Evolutionary conservation across 2,113 vertebrate genomes (phyloP).

Genomic region (Castor canadensis): DNA sequence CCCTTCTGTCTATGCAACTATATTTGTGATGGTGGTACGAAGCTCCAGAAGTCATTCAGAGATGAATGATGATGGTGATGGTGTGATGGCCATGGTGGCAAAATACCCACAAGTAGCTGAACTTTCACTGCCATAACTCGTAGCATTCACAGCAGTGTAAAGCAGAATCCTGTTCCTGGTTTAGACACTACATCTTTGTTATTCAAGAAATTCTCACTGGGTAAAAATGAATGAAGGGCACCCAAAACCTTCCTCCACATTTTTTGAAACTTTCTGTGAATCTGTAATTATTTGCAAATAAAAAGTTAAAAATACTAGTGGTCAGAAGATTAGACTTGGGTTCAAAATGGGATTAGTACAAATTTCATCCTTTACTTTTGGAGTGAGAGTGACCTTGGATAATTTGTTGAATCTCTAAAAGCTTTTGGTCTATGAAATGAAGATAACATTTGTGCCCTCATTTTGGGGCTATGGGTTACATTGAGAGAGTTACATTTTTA

Average conservation of each 20-base stretch:
- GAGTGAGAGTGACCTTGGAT: not conserved
- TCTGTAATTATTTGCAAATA: not conserved
- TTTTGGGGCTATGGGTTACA: too few relatives aligned
- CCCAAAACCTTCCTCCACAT: not conserved
- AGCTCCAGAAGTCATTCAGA: not conserved
- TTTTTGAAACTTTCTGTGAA: not conserved
- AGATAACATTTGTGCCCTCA: not conserved
- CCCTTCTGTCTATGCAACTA: not conserved
- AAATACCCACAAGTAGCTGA: not conserved
- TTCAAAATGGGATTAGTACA: not conserved
- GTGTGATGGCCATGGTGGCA: rapidly evolving
- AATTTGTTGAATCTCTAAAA: not conserved
- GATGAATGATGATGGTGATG: rapidly evolving
- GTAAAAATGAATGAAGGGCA: not conserved
- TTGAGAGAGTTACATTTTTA: not conserved
- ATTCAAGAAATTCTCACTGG: not conserved
- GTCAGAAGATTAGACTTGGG: not conserved
- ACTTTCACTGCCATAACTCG: rapidly evolving
- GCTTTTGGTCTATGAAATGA: not conserved
- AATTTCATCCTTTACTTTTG: not conserved
- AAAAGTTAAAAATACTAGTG: not conserved
- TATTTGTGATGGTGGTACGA: not conserved
- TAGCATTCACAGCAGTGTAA: not conserved
- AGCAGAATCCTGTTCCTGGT: not conserved
- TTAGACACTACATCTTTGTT: not conserved